Conservation (phyloP, 2,888 invertebrate species). For the Spilosoma lubricipeda region DNA sequence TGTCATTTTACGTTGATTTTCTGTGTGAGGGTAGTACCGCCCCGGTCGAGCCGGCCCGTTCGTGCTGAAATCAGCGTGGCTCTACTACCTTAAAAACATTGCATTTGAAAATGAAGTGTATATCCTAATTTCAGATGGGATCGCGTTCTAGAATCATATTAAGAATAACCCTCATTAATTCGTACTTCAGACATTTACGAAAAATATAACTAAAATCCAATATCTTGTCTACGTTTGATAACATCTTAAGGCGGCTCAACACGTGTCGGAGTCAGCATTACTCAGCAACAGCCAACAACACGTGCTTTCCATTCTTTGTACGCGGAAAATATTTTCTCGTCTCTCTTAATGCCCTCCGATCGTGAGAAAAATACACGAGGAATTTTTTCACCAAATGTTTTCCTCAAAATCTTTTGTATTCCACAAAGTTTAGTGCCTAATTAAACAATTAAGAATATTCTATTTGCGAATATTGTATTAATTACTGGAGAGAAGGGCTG, state of each 20-base stretch:
- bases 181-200: not conserved
- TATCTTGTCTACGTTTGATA: conserved; percentile 2
- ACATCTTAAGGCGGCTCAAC: conserved; percentile 14
- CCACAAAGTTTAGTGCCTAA: not conserved
- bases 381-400: not conserved
- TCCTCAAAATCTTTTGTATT: not conserved
- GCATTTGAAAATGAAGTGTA: too few relatives aligned
- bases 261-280: conserved; percentile 14
- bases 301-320: conserved; percentile 4
- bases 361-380: conserved; percentile 3
- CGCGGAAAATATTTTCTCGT: conserved; percentile 12
- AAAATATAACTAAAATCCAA: not conserved
- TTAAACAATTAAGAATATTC: conserved; percentile 15
- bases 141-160: too few relatives aligned
- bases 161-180: conserved; percentile 10
- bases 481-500: conserved; percentile 5
- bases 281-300: conserved; percentile 18
- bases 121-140: too few relatives aligned
- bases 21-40: too few relatives aligned
- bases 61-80: too few relatives aligned
- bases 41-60: too few relatives aligned
- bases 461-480: conserved; percentile 13
- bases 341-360: not conserved
- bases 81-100: too few relatives aligned
- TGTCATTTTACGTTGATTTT: too few relatives aligned